Percentiles rank a stretch among this genome's conserved stretches.
phyloP scores from a whole-genome alignment of 1,140 invertebrate genomes.

The Diachasmimorpha longicaudata region DNA sequence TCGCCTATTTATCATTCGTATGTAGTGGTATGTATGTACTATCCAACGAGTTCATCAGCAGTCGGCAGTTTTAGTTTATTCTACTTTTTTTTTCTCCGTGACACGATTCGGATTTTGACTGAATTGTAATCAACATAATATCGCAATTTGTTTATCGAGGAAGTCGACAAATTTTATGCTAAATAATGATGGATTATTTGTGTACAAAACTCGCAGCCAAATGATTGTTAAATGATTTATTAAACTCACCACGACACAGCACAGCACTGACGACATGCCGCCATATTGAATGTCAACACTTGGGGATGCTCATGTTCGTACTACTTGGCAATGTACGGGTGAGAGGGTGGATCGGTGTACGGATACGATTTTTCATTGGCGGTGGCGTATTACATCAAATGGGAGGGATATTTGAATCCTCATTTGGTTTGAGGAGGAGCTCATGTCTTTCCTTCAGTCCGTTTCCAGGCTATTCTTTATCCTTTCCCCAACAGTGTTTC shows the following conservation, averaged over 20 bases:
- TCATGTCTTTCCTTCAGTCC: no score
- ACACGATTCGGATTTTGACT: constrained; percentile 1
- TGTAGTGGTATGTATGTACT: background rate
- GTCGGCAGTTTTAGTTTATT: constrained; percentile 23
- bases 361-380: no score
- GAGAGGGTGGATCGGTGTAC: no score
- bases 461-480: no score
- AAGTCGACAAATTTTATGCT: background rate
- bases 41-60: background rate
- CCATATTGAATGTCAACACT: constrained; percentile 81
- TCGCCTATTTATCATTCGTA: background rate
- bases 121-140: background rate
- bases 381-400: no score
- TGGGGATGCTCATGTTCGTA: background rate
- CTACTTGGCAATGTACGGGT: no score
- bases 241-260: constrained; percentile 85
- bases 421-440: no score
- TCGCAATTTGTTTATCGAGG: background rate
- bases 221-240: constrained; percentile 37
- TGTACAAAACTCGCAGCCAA: constrained; percentile 37
- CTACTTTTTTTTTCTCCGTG: constrained; percentile 23
- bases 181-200: constrained; percentile 6
- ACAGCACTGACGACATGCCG: constrained; percentile 93
- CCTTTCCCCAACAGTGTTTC: no score
- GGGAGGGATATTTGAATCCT: no score